Conservation (phyloP, 2,888 invertebrate genomes). For the Nemapogon koenigi region DNA sequence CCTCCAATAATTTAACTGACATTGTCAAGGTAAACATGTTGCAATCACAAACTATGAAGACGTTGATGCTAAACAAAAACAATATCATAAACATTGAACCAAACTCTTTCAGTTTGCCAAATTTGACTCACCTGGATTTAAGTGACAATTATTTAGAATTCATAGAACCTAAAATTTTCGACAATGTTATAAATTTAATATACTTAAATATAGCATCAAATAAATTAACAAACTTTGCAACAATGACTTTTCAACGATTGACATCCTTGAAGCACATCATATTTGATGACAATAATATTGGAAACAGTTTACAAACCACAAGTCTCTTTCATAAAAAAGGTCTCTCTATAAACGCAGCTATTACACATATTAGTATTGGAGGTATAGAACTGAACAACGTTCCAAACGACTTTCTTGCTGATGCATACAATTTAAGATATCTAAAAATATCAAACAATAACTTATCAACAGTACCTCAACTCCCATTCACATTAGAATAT, state of each 20-base stretch:
- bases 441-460: slow-evolving; percentile 61
- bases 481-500: slow-evolving; percentile 63
- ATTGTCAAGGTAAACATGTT: slow-evolving; percentile 26
- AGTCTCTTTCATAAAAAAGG: slow-evolving; percentile 46
- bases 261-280: slow-evolving; percentile 39
- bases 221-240: slow-evolving; percentile 36
- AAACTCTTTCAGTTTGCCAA: slow-evolving; percentile 32
- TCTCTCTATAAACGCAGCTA: slow-evolving; percentile 38
- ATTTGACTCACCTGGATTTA: slow-evolving; percentile 41
- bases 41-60: slow-evolving; percentile 28
- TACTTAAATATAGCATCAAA: slow-evolving; percentile 52
- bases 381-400: slow-evolving; percentile 32
- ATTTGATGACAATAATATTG: slow-evolving; percentile 49
- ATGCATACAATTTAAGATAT: slow-evolving; percentile 46
- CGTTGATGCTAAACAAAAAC: slow-evolving; percentile 36
- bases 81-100: slow-evolving; percentile 28
- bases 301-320: slow-evolving; percentile 28
- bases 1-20: slow-evolving; percentile 33
- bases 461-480: slow-evolving; percentile 54
- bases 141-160: slow-evolving; percentile 39
- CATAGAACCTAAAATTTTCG: slow-evolving; percentile 41
- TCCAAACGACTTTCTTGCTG: slow-evolving; percentile 44
- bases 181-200: slow-evolving; percentile 35
- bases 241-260: slow-evolving; percentile 41
- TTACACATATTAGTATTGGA: slow-evolving; percentile 34